Base-by-base conservation (phyloP, 2,888 invertebrate genomes). In the Sphinx pinastri region DNA sequence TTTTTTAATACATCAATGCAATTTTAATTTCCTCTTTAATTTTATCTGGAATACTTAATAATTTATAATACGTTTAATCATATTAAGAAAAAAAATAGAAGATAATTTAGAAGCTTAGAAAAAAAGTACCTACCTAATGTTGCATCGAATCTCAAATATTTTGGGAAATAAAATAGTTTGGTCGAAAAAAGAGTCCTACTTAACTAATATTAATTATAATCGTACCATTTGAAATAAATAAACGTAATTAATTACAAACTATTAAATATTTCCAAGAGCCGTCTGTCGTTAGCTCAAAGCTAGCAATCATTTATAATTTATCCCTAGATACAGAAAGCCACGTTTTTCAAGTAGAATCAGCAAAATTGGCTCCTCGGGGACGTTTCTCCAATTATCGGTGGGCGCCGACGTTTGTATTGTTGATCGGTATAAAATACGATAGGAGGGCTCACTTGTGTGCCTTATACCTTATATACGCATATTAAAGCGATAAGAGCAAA, bases 401-500 rank as follows among this genome's bases (percentile, higher is more conserved):
- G 86, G 85, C 82, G 84, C 76, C 82, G 84, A 86, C 88, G 85
- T 83, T 85, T 84, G 83, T 79, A 85, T 89, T 89, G 88, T 91
- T 88, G 90, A 92, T 92, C 88, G 89, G 86, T 87, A 91, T 89
- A 88, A 89, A 89, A 91, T 90, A 89, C 86, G 86, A 86, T 86
- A 88, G 82, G 84, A 84, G 82, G 87, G 85, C 88, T 86, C 86
- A 84, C 84, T 86, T 84, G 85, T 84, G 81, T 86, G 81, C 81
- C 79, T 79, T 79, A 80, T 79, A 81, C 81, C 79, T 79, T 79
- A 80, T 79, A 82, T 84, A 84, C 85, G 85, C 89, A 88, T 87
- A 88, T 89, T 88, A 87, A 88, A 86, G 85, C 90, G 89, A 90
- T 91, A 88, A 92, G 91, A 91, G 92, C 90, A 93, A 93, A 93